Conservation (phyloP, 1,140 invertebrate species). For the Rhyzopertha dominica region DNA sequence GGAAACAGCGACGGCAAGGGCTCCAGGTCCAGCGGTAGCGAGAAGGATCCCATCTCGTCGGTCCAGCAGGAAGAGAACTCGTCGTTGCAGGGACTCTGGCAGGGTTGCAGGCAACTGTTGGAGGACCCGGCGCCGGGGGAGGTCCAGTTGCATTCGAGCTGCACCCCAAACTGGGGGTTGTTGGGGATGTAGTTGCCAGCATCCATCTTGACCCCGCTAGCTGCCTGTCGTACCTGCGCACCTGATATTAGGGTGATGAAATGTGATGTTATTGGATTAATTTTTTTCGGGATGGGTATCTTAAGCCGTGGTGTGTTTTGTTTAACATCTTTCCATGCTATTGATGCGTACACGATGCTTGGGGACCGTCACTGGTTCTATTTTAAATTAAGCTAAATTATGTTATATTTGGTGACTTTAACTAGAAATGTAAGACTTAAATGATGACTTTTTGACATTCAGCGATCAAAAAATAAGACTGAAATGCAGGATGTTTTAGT, state of each 20-base stretch:
- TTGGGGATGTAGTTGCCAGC: slow-evolving; percentile 43
- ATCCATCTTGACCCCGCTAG: slow-evolving; percentile 32
- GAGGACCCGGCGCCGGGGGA: no score
- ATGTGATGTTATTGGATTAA: no score
- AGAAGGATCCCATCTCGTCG: slow-evolving; percentile 78
- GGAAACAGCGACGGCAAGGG: slow-evolving; percentile 67
- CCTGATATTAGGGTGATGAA: slow-evolving; percentile 14
- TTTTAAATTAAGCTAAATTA: slow-evolving; percentile 14
- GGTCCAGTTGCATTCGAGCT: slow-evolving; percentile 45
- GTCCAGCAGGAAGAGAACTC: slow-evolving; percentile 52
- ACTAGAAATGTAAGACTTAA: slow-evolving; percentile 8
- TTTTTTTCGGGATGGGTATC: slow-evolving; percentile 4
- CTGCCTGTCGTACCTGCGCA: slow-evolving; percentile 14
- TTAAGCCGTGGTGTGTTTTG: slow-evolving; percentile 1
- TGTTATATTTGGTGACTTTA: neutral
- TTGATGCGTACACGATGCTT: slow-evolving; percentile 4
- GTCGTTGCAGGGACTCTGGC: slow-evolving; percentile 8
- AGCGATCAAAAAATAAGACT: no score
- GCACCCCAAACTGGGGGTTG: slow-evolving; percentile 45
- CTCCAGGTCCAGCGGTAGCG: slow-evolving; percentile 69
- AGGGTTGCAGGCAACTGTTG: slow-evolving; percentile 7
- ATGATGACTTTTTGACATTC: no score
- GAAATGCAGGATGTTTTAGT: no score
- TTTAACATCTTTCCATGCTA: neutral
- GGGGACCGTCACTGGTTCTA: slow-evolving; percentile 21